Conservation (phyloP, 2,888 invertebrate genomes). For the Ormyrus nitidulus region DNA sequence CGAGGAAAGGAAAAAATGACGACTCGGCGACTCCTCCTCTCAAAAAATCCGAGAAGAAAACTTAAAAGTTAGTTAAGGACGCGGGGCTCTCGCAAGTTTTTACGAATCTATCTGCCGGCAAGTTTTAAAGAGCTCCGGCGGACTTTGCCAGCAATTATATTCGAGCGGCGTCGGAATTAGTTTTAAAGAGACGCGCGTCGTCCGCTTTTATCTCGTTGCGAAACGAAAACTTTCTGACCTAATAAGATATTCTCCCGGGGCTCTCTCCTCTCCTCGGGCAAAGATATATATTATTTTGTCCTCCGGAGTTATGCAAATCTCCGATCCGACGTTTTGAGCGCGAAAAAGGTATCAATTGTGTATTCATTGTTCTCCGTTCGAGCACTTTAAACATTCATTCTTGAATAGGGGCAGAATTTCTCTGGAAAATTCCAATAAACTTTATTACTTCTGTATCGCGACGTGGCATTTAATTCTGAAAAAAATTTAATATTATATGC, state of each 20-base stretch:
- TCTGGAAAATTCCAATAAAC: too few species aligned
- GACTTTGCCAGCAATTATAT: constrained; percentile 61
- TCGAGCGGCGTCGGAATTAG: constrained; percentile 58
- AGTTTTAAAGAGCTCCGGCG: background rate
- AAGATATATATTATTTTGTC: constrained; percentile 52
- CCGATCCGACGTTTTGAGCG: background rate
- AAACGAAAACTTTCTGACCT: constrained; percentile 64
- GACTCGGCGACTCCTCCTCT: too few species aligned
- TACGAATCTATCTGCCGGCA: constrained; percentile 16
- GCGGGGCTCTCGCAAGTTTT: constrained; percentile 12
- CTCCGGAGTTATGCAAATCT: constrained; percentile 43
- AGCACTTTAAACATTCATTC: too few species aligned
- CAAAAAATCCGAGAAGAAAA: background rate
- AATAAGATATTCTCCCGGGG: constrained; percentile 57
- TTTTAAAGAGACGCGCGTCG: constrained; percentile 57
- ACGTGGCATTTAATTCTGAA: too few species aligned
- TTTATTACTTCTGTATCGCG: too few species aligned
- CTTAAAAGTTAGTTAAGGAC: constrained; percentile 20
- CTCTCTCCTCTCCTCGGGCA: constrained; percentile 8
- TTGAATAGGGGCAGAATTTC: too few species aligned
- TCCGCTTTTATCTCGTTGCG: constrained; percentile 44
- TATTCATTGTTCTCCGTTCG: too few species aligned
- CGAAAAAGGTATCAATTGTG: background rate
- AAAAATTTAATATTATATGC: too few species aligned
- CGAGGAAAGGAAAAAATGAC: background rate